Conservation (phyloP, 2,888 invertebrate species). For the Trachelus iudaicus region DNA sequence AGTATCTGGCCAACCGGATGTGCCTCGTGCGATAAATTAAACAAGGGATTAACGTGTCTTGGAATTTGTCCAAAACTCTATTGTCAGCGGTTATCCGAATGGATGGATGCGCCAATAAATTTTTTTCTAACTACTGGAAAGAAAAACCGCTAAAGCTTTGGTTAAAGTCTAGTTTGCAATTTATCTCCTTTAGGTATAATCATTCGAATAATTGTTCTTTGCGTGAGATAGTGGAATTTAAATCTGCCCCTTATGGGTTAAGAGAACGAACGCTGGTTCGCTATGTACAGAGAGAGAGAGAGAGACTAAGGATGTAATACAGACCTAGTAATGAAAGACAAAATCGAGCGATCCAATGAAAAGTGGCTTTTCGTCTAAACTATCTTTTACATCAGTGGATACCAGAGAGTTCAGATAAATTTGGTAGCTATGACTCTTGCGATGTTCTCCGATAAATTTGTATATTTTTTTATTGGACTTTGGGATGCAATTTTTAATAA, state of each 20-base stretch:
- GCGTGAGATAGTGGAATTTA: no score
- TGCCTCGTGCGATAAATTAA: not conserved
- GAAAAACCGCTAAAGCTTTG: not conserved
- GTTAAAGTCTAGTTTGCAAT: not conserved
- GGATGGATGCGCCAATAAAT: not conserved
- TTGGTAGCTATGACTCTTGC: not conserved
- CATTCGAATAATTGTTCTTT: not conserved
- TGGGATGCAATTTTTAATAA: not conserved
- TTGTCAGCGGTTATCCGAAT: slow-evolving; percentile 37
- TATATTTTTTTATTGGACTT: not conserved
- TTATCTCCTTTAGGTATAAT: not conserved
- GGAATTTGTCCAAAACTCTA: slow-evolving; percentile 38
- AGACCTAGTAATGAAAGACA: no score
- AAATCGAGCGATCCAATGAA: no score
- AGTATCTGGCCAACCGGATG: not conserved
- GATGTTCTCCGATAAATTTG: no score
- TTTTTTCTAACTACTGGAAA: not conserved
- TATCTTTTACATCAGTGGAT: not conserved
- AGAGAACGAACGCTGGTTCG: no score
- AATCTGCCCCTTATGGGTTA: no score
- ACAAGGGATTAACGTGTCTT: slow-evolving; percentile 22
- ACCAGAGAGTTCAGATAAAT: not conserved
- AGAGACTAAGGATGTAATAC: no score
- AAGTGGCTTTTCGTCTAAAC: no score
- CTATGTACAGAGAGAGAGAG: no score